phyloP scores from a whole-genome alignment of 2,113 vertebrate genomes.

The Colius striatus region DNA sequence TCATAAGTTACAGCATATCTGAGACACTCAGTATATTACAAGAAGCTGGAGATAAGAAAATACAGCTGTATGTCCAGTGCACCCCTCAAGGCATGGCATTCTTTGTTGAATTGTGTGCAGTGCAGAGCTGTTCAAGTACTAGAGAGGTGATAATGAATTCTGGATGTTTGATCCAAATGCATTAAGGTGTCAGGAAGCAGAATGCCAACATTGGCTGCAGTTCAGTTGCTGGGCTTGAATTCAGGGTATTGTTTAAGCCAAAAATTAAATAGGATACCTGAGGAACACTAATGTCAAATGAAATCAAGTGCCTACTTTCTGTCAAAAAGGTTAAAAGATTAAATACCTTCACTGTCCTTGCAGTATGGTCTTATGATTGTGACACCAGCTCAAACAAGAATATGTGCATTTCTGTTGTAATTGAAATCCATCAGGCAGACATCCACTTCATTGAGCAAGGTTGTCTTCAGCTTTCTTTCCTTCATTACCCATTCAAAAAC shows the following conservation, averaged over 20 bases:
- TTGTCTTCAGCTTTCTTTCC: background rate
- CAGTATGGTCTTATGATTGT: background rate
- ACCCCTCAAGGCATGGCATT: background rate
- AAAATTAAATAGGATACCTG: constrained; percentile 14
- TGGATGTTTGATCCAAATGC: background rate
- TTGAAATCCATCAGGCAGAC: background rate
- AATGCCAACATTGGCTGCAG: background rate
- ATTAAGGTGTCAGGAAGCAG: constrained; percentile 30
- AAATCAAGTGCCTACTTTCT: background rate
- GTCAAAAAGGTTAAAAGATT: background rate
- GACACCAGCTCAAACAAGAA: background rate
- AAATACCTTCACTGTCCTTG: background rate
- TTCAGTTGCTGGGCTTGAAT: constrained; percentile 11
- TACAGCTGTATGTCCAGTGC: background rate
- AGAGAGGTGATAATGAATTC: constrained; percentile 16
- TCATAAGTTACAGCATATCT: background rate
- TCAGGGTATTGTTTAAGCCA: background rate
- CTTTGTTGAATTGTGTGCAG: background rate
- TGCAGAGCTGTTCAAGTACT: background rate
- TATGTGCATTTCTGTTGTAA: background rate
- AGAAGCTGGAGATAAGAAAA: background rate
- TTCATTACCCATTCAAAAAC: background rate
- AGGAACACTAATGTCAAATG: background rate
- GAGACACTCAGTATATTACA: background rate
- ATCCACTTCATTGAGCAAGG: background rate